Evolutionary conservation across 2,113 vertebrate genomes (phyloP).

Genomic region (Plotosus lineatus): DNA sequence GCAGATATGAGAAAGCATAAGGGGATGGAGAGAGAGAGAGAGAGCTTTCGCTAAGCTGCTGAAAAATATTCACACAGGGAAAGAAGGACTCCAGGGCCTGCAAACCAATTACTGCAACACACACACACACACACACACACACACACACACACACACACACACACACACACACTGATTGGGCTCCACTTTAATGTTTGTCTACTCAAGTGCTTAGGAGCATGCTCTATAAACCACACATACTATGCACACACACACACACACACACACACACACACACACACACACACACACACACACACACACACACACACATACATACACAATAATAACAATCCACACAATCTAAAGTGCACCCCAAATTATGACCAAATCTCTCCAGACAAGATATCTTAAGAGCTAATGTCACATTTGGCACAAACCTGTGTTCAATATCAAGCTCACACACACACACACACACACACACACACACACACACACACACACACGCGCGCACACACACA

Average conservation of each 20-base stretch:
- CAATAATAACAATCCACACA: not conserved
- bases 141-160: conserved; percentile 24
- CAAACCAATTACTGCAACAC: conserved; percentile 52
- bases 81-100: conserved; percentile 30
- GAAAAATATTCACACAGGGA: conserved; percentile 46
- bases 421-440: not conserved
- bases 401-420: not conserved
- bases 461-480: not conserved
- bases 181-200: conserved; percentile 65
- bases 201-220: conserved; percentile 62
- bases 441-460: not conserved
- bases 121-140: conserved; percentile 26
- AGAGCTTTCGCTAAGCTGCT: conserved; percentile 29
- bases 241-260: conserved; percentile 23
- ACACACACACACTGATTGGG: conserved; percentile 62
- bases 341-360: not conserved
- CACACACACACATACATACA: conserved; percentile 15
- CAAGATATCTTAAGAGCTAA: not conserved
- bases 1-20: not conserved
- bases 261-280: conserved; percentile 26
- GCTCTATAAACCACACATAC: conserved; percentile 46
- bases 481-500: not conserved
- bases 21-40: not conserved
- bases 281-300: conserved; percentile 30
- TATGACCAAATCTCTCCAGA: conserved; percentile 11